These are phyloP conservation scores for Hylia prasina DNA, from an alignment of 2,113 vertebrate species.

Conservation along the genomic window DNA sequence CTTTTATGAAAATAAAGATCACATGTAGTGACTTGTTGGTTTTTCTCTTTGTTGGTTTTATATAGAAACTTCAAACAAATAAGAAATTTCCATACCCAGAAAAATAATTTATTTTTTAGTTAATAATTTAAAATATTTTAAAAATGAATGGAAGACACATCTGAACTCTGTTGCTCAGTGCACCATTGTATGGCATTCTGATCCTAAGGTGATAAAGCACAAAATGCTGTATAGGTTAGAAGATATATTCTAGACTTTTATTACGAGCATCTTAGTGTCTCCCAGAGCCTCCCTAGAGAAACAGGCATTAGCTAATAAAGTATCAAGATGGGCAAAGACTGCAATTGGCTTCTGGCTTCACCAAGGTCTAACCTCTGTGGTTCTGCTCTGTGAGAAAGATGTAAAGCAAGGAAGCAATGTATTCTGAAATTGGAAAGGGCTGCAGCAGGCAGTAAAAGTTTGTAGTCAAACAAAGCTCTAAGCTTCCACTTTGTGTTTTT, in stretches of 20 bases:
- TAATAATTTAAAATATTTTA: not conserved
- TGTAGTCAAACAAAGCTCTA: not conserved
- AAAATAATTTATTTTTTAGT: not conserved
- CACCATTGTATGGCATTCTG: not conserved
- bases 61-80: not conserved
- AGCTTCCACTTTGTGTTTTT: constrained; percentile 21
- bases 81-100: not conserved
- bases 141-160: not conserved
- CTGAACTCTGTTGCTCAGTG: not conserved
- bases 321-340: not conserved
- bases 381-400: not conserved
- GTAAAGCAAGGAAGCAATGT: not conserved
- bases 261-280: not conserved
- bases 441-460: constrained; percentile 39
- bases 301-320: not conserved
- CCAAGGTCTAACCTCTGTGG: not conserved
- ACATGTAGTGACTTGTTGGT: not conserved
- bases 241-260: not conserved
- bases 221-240: not conserved
- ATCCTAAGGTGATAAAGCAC: not conserved
- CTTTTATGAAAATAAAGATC: not conserved
- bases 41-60: not conserved
- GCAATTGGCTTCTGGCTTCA: not conserved
- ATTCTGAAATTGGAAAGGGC: constrained; percentile 16
- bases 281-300: not conserved